phyloP scores from a whole-genome alignment of 2,888 invertebrate genomes.

The Pocota personata region DNA sequence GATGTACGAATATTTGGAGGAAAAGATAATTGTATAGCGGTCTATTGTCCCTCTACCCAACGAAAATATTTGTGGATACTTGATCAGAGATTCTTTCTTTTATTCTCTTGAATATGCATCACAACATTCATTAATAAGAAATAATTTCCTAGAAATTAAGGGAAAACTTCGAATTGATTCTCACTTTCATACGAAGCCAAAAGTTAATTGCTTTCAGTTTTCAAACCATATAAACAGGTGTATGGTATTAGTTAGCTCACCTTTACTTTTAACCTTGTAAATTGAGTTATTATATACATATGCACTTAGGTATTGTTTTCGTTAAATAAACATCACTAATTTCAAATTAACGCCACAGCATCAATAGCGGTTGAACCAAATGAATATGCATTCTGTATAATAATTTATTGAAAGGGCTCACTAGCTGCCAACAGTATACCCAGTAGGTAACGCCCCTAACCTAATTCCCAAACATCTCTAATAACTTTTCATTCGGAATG shows the following conservation, averaged over 20 bases:
- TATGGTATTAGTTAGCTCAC: not conserved
- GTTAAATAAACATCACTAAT: not conserved
- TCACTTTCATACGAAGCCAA: not conserved
- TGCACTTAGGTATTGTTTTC: not conserved
- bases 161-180: not conserved
- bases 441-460: no score
- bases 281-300: not conserved
- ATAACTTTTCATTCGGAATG: no score
- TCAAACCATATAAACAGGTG: not conserved
- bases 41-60: not conserved
- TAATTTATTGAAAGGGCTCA: no score
- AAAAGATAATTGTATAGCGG: not conserved
- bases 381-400: no score
- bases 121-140: not conserved
- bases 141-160: not conserved
- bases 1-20: not conserved
- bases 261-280: not conserved
- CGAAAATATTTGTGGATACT: not conserved
- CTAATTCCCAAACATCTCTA: no score
- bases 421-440: no score
- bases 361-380: not conserved
- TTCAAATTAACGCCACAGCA: not conserved
- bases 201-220: not conserved
- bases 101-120: not conserved
- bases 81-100: not conserved